These are phyloP conservation scores for Tanaodytes sp. DNA, from an alignment of 2,888 invertebrate species.

Conservation along the genomic window DNA sequence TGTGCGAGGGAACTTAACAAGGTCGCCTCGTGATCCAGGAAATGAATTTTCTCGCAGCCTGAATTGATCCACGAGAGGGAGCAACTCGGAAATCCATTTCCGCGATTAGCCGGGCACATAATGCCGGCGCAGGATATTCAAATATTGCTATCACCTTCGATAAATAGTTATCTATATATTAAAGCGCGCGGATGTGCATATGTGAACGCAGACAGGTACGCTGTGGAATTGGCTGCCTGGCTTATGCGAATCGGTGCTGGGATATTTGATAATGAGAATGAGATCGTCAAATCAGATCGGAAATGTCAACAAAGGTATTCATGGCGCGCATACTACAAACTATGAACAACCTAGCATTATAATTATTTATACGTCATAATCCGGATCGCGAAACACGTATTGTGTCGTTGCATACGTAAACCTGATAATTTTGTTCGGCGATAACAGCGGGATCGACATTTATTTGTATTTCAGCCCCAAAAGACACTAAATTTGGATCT, in stretches of 20 bases:
- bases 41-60: slow-evolving; percentile 20
- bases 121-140: slow-evolving; percentile 28
- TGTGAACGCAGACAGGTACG: neutral
- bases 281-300: slow-evolving; percentile 40
- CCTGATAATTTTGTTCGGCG: too few species aligned
- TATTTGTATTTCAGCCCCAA: too few species aligned
- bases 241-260: neutral
- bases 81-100: slow-evolving; percentile 37
- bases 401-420: too few species aligned
- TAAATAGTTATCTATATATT: slow-evolving; percentile 26
- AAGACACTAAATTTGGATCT: too few species aligned
- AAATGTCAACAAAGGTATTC: slow-evolving; percentile 40
- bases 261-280: slow-evolving; percentile 37
- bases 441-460: too few species aligned
- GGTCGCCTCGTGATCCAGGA: slow-evolving; percentile 14
- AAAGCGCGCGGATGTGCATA: neutral
- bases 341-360: slow-evolving; percentile 22
- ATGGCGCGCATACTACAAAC: slow-evolving; percentile 14
- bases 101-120: slow-evolving; percentile 32
- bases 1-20: slow-evolving; percentile 3
- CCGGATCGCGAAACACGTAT: neutral
- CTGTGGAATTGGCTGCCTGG: neutral
- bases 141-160: slow-evolving; percentile 37
- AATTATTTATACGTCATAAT: slow-evolving; percentile 47
- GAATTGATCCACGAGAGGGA: slow-evolving; percentile 31